These are phyloP conservation scores for Anarhynchus alexandrinus DNA, from an alignment of 2,113 vertebrate species.

Conservation along the genomic window DNA sequence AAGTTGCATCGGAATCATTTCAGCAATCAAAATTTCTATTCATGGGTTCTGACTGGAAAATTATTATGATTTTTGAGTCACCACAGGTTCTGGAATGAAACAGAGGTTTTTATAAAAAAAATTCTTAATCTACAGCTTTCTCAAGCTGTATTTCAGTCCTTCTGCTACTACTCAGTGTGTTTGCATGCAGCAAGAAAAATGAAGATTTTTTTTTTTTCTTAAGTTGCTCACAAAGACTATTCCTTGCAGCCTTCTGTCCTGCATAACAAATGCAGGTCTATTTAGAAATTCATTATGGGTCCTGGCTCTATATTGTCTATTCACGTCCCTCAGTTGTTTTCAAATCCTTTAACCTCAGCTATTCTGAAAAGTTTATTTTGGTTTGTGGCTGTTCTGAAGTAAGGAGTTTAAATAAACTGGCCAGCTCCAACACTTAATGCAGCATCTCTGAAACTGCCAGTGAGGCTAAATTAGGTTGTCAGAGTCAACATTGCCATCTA, in stretches of 20 bases:
- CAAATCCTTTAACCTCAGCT: background rate
- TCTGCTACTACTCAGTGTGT: background rate
- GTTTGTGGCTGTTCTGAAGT: background rate
- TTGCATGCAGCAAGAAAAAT: background rate
- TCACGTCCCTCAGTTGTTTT: background rate
- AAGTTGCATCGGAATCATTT: background rate
- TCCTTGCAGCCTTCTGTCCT: background rate
- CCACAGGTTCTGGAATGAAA: background rate
- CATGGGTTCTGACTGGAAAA: background rate
- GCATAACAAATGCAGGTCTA: background rate
- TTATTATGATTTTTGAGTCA: background rate
- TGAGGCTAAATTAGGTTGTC: constrained; percentile 52
- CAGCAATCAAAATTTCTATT: background rate
- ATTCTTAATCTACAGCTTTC: background rate
- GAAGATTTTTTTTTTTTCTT: background rate
- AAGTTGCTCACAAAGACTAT: background rate
- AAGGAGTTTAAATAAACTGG: constrained; percentile 15
- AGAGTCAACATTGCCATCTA: constrained; percentile 5
- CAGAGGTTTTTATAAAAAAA: background rate
- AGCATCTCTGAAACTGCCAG: constrained; percentile 22
- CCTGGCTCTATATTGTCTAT: background rate
- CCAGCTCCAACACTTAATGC: background rate
- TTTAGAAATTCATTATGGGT: background rate
- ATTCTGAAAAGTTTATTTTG: background rate
- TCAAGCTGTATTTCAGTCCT: background rate